These are phyloP conservation scores for human (Homo sapiens) DNA, from an alignment of 2,113 vertebrate species.

Conservation along the genomic window DNA sequence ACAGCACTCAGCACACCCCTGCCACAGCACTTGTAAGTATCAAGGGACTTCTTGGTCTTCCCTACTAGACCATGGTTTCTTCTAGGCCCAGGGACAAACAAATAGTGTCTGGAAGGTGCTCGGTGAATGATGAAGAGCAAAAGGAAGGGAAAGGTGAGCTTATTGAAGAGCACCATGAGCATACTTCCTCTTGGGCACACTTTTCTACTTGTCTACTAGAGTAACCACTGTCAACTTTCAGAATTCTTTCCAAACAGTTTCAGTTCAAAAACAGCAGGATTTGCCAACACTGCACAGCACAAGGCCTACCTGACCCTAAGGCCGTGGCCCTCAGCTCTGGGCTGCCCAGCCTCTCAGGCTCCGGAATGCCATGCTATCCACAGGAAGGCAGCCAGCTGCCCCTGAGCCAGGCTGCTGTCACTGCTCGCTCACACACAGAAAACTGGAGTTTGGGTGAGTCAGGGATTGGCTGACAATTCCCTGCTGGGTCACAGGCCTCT, in stretches of 20 bases:
- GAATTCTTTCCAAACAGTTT: background rate
- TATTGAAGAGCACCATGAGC: background rate
- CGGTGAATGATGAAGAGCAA: background rate
- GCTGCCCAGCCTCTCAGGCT: background rate
- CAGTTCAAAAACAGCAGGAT: background rate
- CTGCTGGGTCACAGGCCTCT: conserved; percentile 71
- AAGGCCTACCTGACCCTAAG: background rate
- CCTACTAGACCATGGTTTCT: background rate
- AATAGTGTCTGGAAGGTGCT: background rate
- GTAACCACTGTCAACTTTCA: background rate
- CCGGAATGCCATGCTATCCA: conserved; percentile 20
- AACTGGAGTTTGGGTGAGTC: conserved; percentile 61
- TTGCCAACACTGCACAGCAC: background rate
- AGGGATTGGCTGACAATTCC: conserved; percentile 68
- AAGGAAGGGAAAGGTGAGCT: background rate
- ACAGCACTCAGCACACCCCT: background rate
- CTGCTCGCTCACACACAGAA: conserved; percentile 63
- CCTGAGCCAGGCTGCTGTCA: conserved; percentile 63
- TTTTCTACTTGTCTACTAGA: background rate
- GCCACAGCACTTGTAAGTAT: background rate
- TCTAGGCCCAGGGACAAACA: background rate
- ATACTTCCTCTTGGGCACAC: background rate
- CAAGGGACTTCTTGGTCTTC: background rate
- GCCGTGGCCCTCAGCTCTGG: background rate
- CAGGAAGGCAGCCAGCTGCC: conserved; percentile 52